Evolutionary conservation across 2,113 vertebrate genomes (phyloP), one percentile per base, ranked within the genome.

Genomic region (Toxostoma redivivum): DNA sequence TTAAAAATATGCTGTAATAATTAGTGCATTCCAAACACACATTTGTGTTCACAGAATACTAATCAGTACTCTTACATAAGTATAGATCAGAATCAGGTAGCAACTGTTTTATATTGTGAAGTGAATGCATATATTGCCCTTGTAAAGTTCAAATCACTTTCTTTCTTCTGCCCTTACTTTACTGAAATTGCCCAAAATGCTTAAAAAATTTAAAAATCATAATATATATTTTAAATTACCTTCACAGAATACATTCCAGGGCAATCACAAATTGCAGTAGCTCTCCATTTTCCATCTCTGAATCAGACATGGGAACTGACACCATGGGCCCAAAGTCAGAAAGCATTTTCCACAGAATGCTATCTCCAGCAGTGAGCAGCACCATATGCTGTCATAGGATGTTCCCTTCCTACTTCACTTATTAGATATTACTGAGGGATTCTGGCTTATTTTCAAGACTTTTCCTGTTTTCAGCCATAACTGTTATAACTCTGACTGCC

Each of bases 1-100:
- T 88, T 94, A 86, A 94, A 92, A 95, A 93, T 73, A 58, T 74
- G 50, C 58, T 86, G 61, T 88, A 92, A 93, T 91, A 94, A 95
- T 94, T 94, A 94, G 78, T 47, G 45, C 66, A 81, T 86, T 95
- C 58, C 90, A 96, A 95, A 58, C 1, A 44, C 9, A 12, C 17
- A 40, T 86, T 80, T 35, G 28, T 80, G 42, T 83, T 91, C 62
- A 82, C 11, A 58, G 90, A 95, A 93, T 93, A 77, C 50, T 86
- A 90, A 85, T 80, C 13, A 85, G 71, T 22, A 66, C 4, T 72
- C 1, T 0, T 58, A 90, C 21, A 15, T 38, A 62, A 85, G 57
- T 64, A 38, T 6, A 77, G 50, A 85, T 70, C 51, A 88, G 38
- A 73, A 22, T 62, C 25, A 1, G 15, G 28, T 62, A 82, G 35